Evolutionary conservation across 2,113 vertebrate species (phyloP).

Genomic region (Gobio gobio): DNA sequence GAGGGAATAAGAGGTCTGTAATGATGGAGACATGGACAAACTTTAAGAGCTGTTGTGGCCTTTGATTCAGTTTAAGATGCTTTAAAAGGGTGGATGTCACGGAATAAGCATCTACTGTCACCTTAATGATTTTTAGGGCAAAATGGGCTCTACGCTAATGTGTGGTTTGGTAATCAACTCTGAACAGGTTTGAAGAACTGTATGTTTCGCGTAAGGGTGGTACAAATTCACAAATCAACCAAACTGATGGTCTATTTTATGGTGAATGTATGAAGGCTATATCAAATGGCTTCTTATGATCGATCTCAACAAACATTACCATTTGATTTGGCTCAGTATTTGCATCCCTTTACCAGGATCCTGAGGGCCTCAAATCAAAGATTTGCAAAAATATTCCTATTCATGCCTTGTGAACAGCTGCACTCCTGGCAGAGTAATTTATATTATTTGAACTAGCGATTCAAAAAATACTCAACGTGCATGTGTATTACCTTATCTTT

Average conservation of each 20-base stretch:
- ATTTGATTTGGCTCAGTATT: constrained; percentile 31
- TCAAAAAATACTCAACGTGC: constrained; percentile 52
- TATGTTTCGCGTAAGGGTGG: constrained; percentile 41
- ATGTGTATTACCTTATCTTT: constrained; percentile 57
- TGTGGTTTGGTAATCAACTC: constrained; percentile 44
- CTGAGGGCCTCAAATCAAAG: constrained; percentile 18
- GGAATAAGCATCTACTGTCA: constrained; percentile 48
- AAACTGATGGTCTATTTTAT: constrained; percentile 36
- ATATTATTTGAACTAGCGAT: constrained; percentile 44
- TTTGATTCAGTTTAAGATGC: constrained; percentile 66
- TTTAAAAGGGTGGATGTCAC: constrained; percentile 49
- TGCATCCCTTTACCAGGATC: constrained; percentile 27
- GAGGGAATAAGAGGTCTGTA: constrained; percentile 30
- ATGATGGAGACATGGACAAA: constrained; percentile 49
- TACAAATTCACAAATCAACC: constrained; percentile 33
- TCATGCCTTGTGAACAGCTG: constrained; percentile 39
- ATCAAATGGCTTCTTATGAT: constrained; percentile 43
- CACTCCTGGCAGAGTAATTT: constrained; percentile 46
- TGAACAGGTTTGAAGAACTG: constrained; percentile 39
- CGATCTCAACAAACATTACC: constrained; percentile 38
- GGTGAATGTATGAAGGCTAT: constrained; percentile 43
- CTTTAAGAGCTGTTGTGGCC: constrained; percentile 60
- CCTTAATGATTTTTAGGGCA: constrained; percentile 43
- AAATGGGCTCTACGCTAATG: constrained; percentile 39
- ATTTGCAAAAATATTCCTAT: constrained; percentile 29